Conservation (phyloP, 2,113 vertebrate species). For the Sceloporus tristichus region DNA sequence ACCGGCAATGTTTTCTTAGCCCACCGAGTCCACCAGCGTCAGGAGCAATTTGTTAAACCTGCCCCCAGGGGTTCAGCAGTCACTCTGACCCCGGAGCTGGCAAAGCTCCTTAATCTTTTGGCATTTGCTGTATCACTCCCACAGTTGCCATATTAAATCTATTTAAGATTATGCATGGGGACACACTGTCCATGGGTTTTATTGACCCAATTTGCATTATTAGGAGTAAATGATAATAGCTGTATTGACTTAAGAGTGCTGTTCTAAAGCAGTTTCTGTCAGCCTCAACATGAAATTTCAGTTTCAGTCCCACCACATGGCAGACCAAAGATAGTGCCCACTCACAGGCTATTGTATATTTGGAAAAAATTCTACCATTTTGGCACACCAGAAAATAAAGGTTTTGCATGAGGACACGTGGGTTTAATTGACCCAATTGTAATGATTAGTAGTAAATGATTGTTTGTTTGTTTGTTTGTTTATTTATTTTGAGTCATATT, state of each 20-base stretch:
- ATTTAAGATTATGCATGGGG: not conserved
- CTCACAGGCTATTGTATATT: not conserved
- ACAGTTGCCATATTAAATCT: constrained; percentile 11
- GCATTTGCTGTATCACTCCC: not conserved
- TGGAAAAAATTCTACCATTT: not conserved
- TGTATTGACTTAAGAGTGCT: not conserved
- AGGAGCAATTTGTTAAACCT: constrained; percentile 24
- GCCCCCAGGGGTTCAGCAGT: not conserved
- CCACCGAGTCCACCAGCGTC: constrained; percentile 32
- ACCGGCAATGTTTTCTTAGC: not conserved
- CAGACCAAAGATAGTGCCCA: not conserved
- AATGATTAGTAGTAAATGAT: not conserved
- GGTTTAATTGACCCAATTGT: not conserved
- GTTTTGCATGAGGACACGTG: not conserved
- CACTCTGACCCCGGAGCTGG: not conserved
- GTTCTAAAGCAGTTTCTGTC: not conserved
- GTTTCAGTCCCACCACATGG: not conserved
- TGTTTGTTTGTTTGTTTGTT: too few species aligned
- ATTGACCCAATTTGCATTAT: not conserved
- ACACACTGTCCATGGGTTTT: not conserved
- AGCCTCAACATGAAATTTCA: not conserved
- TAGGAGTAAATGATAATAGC: not conserved
- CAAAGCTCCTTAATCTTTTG: not conserved
- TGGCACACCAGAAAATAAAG: not conserved
- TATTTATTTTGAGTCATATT: not conserved